These are phyloP conservation scores for Phenganax stokvisi DNA, from an alignment of 92 coral and sea anemone species.

Conservation along the genomic window DNA sequence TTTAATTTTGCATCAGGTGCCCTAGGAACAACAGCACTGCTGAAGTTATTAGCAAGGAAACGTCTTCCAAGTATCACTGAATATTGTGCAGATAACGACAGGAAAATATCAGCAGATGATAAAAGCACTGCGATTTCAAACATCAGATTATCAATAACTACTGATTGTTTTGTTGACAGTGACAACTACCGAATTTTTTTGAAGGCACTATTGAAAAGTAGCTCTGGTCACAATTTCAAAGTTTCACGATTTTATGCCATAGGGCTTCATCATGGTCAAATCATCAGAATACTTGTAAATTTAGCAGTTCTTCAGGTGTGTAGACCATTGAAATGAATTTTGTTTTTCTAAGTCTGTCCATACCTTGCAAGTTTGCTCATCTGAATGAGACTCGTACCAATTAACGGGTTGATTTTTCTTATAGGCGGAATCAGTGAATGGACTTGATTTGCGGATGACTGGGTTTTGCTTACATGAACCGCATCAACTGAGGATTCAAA, in stretches of 20 bases:
- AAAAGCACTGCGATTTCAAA: neutral
- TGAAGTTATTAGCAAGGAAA: neutral
- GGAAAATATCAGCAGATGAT: neutral
- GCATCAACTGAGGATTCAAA: no score
- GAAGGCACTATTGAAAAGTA: slow-evolving; percentile 61
- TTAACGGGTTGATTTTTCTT: no score
- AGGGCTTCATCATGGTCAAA: slow-evolving; percentile 41
- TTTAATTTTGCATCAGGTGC: slow-evolving; percentile 16
- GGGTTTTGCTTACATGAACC: no score
- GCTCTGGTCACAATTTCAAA: slow-evolving; percentile 52
- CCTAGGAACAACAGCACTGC: slow-evolving; percentile 12
- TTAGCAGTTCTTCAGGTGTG: no score
- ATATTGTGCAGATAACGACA: slow-evolving; percentile 9
- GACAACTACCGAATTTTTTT: slow-evolving; percentile 60
- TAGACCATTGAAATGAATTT: no score
- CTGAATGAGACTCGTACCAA: no score
- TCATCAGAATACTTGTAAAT: neutral
- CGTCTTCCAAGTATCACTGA: neutral
- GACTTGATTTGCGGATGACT: no score
- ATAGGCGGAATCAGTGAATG: no score
- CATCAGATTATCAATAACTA: slow-evolving; percentile 34
- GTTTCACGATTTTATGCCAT: slow-evolving; percentile 50
- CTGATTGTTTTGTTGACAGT: slow-evolving; percentile 54
- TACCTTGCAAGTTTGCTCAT: no score
- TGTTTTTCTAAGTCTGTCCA: no score